phyloP scores from a whole-genome alignment of 2,113 vertebrate genomes.

The Trogon surrucura region DNA sequence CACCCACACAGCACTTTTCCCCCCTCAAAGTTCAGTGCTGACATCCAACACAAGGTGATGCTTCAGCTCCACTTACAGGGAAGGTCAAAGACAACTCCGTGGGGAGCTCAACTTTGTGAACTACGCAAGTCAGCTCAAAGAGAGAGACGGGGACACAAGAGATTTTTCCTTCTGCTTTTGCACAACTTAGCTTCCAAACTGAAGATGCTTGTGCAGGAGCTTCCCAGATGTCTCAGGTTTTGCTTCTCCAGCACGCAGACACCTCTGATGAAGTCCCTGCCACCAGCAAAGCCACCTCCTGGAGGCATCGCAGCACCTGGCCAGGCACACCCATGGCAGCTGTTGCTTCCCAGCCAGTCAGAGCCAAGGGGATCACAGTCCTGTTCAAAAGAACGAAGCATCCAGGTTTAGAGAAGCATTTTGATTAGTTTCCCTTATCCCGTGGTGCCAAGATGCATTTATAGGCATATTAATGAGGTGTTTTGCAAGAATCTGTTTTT shows the following conservation, averaged over 20 bases:
- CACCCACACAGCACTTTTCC: neutral
- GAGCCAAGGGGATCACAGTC: neutral
- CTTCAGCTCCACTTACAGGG: neutral
- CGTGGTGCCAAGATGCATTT: neutral
- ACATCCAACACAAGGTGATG: neutral
- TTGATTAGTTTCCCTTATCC: neutral
- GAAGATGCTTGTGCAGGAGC: neutral
- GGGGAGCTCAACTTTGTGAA: neutral
- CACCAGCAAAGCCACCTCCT: neutral
- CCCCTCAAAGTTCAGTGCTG: fast-evolving
- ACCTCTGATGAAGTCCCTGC: neutral
- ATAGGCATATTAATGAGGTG: neutral
- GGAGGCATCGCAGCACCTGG: neutral
- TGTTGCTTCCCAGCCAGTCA: neutral
- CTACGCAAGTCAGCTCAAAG: neutral
- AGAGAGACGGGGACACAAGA: neutral
- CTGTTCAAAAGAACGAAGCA: neutral
- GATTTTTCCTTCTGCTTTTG: neutral
- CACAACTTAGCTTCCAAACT: neutral
- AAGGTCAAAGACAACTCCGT: fast-evolving
- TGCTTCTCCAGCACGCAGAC: too few relatives aligned
- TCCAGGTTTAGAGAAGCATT: neutral
- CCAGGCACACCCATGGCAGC: neutral
- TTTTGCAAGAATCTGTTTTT: slow-evolving; percentile 24
- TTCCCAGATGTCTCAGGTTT: neutral